Conservation (phyloP, 2,888 invertebrate genomes). For the Sphaerophoria taeniata region DNA sequence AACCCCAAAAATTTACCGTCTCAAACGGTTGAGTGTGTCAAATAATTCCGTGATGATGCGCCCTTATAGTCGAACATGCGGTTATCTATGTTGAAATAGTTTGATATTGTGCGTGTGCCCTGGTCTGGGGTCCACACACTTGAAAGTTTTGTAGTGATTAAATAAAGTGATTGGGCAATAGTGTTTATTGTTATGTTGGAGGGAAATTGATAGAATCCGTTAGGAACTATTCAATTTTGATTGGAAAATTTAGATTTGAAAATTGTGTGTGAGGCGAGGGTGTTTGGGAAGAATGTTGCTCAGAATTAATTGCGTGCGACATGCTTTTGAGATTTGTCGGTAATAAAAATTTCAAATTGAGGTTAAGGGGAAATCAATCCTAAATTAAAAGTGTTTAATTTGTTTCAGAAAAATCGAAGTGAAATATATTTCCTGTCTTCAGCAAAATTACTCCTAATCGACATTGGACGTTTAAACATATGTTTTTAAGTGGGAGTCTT, state of each 20-base stretch:
- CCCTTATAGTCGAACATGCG: constrained; percentile 53
- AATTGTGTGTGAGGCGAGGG: not conserved
- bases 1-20: constrained; percentile 34
- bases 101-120: not conserved
- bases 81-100: constrained; percentile 18
- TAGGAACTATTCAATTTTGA: constrained; percentile 23
- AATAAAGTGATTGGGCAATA: constrained; percentile 67
- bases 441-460: too few relatives aligned
- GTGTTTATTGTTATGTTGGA: constrained; percentile 6
- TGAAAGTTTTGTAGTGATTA: constrained; percentile 66
- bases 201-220: constrained; percentile 60
- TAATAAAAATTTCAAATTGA: not conserved
- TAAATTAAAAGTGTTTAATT: not conserved
- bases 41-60: constrained; percentile 66
- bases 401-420: not conserved
- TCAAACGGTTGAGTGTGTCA: constrained; percentile 50
- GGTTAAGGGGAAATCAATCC: constrained; percentile 1
- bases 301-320: not conserved
- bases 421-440: too few relatives aligned
- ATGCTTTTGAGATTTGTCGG: too few relatives aligned
- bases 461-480: too few relatives aligned
- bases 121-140: constrained; percentile 43
- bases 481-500: too few relatives aligned
- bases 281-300: not conserved
- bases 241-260: constrained; percentile 26